A percentile compares a stretch with the other conserved stretches of the same genome.
Conservation (phyloP, 1,140 invertebrate genomes). For the Achroia grisella region DNA sequence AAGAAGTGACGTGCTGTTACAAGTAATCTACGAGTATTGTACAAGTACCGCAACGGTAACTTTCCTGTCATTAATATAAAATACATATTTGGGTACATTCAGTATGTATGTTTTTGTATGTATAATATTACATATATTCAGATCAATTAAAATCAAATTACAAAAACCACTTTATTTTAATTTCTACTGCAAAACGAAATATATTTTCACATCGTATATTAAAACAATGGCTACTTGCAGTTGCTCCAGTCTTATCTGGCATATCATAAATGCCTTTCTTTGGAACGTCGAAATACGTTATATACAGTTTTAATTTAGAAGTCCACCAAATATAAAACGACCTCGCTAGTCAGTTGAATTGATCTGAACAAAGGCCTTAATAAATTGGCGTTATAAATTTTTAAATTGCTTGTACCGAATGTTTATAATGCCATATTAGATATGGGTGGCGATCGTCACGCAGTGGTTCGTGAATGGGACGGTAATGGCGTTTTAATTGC, state of each 20-base stretch:
- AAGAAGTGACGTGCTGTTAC: too few relatives aligned
- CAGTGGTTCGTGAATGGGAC: slow-evolving; percentile 3
- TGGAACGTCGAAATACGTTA: slow-evolving; percentile 33
- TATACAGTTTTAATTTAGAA: slow-evolving; percentile 44
- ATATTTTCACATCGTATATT: slow-evolving; percentile 49
- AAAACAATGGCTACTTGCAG: slow-evolving; percentile 60
- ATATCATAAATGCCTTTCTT: slow-evolving; percentile 60
- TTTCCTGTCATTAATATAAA: slow-evolving; percentile 2
- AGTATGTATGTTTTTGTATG: too few relatives aligned
- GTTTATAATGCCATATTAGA: slow-evolving; percentile 32
- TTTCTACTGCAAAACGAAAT: slow-evolving; percentile 32
- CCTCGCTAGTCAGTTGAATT: slow-evolving; percentile 6
- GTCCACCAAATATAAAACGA: slow-evolving; percentile 20
- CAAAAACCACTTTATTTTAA: slow-evolving; percentile 40
- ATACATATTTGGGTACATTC: too few relatives aligned
- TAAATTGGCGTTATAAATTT: slow-evolving; percentile 11
- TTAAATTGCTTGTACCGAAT: slow-evolving; percentile 23
- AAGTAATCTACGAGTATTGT: too few relatives aligned
- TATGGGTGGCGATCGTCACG: slow-evolving; percentile 48
- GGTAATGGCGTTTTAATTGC: slow-evolving; percentile 52
- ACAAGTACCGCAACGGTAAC: too few relatives aligned
- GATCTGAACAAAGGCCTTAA: slow-evolving; percentile 4
- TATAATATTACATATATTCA: too few relatives aligned
- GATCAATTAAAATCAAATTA: slow-evolving; percentile 51
- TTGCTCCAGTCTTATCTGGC: slow-evolving; percentile 47